These are phyloP conservation scores for Acronicta aceris DNA, from an alignment of 2,888 invertebrate species.

Conservation along the genomic window DNA sequence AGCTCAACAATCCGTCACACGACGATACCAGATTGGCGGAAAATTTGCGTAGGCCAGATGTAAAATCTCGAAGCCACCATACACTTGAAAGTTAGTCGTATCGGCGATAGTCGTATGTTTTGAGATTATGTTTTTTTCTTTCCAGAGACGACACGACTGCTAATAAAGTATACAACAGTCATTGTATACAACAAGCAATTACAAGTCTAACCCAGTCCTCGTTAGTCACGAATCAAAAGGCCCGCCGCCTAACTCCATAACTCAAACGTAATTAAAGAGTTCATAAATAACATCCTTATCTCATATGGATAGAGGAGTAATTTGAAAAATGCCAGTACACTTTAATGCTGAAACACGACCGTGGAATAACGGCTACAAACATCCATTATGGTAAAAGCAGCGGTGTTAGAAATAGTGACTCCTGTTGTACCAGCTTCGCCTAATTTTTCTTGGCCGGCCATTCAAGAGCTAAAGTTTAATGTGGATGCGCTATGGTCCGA, in stretches of 20 bases:
- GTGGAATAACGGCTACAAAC: conserved; percentile 58
- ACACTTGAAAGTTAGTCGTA: too few species aligned
- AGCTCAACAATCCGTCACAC: too few species aligned
- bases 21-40: too few species aligned
- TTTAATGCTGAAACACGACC: conserved; percentile 58
- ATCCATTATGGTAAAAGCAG: conserved; percentile 76
- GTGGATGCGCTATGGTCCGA: conserved; percentile 47
- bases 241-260: conserved; percentile 20
- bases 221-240: conserved; percentile 29
- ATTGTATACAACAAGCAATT: background rate
- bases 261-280: conserved; percentile 50
- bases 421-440: conserved; percentile 61
- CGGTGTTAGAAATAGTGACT: conserved; percentile 71
- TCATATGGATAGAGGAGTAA: conserved; percentile 57
- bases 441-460: conserved; percentile 69
- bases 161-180: background rate
- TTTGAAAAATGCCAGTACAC: conserved; percentile 61
- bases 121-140: too few species aligned
- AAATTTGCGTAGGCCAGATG: too few species aligned
- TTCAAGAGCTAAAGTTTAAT: conserved; percentile 44
- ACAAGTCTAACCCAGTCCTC: conserved; percentile 17
- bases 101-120: too few species aligned
- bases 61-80: too few species aligned
- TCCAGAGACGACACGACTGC: background rate
- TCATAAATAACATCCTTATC: conserved; percentile 57